phyloP scores from a whole-genome alignment of 2,888 invertebrate species.

The Achlya flavicornis region DNA sequence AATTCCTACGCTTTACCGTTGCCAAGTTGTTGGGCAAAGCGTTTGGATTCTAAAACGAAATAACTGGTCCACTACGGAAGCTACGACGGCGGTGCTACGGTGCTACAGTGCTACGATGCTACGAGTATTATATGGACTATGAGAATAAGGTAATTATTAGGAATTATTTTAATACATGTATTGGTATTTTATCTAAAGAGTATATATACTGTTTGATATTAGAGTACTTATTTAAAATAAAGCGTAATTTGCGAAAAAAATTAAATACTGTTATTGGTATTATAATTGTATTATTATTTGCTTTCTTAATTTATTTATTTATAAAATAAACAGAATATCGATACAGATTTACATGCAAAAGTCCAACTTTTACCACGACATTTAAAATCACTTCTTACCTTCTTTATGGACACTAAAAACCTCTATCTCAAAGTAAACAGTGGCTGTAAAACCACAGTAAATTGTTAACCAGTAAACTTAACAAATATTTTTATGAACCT shows the following conservation, averaged over 20 bases:
- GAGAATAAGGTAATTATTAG: no score
- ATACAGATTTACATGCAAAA: slow-evolving; percentile 14
- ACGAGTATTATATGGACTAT: slow-evolving; percentile 20
- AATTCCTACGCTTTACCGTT: slow-evolving; percentile 98
- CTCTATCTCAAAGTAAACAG: slow-evolving; percentile 8
- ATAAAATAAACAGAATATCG: not conserved
- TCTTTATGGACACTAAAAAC: slow-evolving; percentile 7
- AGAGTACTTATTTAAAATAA: no score
- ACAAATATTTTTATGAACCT: not conserved
- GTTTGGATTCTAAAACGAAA: slow-evolving; percentile 97
- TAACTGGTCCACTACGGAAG: slow-evolving; percentile 52
- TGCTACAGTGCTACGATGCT: slow-evolving; percentile 34
- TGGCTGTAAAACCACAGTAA: slow-evolving; percentile 6
- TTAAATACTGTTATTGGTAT: no score
- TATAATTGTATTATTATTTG: no score
- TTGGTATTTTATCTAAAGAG: not conserved
- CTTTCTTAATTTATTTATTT: not conserved
- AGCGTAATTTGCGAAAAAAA: no score
- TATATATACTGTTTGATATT: no score
- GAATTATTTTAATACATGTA: not conserved
- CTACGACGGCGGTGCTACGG: slow-evolving; percentile 27
- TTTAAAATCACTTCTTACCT: slow-evolving; percentile 5
- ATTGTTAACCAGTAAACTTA: not conserved
- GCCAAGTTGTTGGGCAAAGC: slow-evolving; percentile 91
- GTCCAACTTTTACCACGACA: not conserved